phyloP scores from a whole-genome alignment of 2,113 vertebrate genomes.

The Philantomba maxwellii region DNA sequence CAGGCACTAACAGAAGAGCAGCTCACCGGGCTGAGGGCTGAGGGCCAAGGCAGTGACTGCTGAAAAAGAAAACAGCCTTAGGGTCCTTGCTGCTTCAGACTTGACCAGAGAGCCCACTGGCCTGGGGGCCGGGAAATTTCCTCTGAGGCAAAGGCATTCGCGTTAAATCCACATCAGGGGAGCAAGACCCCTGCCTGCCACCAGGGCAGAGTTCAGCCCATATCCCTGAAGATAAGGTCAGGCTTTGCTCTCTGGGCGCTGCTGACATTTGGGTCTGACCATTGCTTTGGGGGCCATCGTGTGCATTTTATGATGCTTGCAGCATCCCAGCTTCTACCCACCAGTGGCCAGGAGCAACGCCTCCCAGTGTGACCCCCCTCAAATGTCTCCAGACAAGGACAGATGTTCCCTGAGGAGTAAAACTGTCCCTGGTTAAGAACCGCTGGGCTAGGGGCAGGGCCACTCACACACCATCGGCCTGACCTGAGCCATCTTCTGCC shows the following conservation, averaged over 20 bases:
- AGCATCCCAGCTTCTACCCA: not conserved
- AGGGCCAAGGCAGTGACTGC: rapidly evolving
- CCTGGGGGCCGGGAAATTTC: rapidly evolving
- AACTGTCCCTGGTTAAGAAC: not conserved
- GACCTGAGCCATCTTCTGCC: not conserved
- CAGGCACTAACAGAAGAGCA: not conserved
- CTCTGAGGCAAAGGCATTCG: not conserved
- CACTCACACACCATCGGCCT: rapidly evolving
- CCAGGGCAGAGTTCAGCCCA: not conserved
- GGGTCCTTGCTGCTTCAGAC: no score
- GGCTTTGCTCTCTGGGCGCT: rapidly evolving
- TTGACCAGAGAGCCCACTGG: rapidly evolving
- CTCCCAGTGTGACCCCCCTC: rapidly evolving
- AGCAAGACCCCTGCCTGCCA: not conserved
- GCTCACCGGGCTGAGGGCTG: not conserved
- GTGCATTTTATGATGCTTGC: not conserved
- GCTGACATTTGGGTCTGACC: rapidly evolving
- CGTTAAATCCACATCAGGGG: not conserved
- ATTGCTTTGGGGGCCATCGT: not conserved
- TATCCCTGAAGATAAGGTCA: rapidly evolving
- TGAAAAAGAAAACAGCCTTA: not conserved
- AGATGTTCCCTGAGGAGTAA: no score
- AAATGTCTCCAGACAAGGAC: not conserved
- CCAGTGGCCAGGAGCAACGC: not conserved
- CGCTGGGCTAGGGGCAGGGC: rapidly evolving